These are phyloP conservation scores for Euglossa dilemma DNA, from an alignment of 1,140 invertebrate species.

Conservation along the genomic window DNA sequence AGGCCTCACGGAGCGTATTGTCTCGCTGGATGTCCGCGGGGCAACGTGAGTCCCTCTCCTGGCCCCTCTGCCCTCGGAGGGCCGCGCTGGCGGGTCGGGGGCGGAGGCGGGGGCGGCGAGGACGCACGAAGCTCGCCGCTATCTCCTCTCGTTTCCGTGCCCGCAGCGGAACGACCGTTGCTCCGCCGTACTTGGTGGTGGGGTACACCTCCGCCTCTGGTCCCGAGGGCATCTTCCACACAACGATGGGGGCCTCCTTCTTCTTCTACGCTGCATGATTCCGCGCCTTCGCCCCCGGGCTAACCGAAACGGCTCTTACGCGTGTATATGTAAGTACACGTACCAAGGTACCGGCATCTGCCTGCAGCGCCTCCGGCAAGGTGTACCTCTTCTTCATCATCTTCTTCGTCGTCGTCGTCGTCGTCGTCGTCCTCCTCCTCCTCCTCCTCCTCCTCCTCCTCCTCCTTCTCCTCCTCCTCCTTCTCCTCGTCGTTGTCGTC, in stretches of 20 bases:
- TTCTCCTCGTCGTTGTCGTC: conserved; percentile 7
- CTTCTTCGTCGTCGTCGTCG: conserved; percentile 28
- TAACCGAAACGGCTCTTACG: conserved; percentile 72
- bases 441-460: conserved; percentile 27
- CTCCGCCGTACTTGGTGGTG: conserved; percentile 55
- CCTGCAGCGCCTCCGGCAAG: conserved; percentile 75
- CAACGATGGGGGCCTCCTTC: conserved; percentile 53
- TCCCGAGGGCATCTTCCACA: conserved; percentile 47
- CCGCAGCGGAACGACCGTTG: conserved; percentile 70
- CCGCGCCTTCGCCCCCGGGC: conserved; percentile 66
- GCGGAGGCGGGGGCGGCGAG: conserved; percentile 52
- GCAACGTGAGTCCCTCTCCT: conserved; percentile 37
- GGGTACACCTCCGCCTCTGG: conserved; percentile 63
- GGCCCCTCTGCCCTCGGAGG: conserved; percentile 39
- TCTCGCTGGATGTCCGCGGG: conserved; percentile 58
- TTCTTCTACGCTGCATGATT: conserved; percentile 70
- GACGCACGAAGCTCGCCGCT: conserved; percentile 64
- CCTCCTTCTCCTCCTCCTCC: not conserved
- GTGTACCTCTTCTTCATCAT: conserved; percentile 53
- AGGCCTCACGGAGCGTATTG: conserved; percentile 62
- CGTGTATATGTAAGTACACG: conserved; percentile 37
- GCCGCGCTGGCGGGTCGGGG: not conserved
- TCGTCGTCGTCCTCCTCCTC: conserved; percentile 42
- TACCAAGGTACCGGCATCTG: conserved; percentile 71
- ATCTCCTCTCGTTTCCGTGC: conserved; percentile 76